Evolutionary conservation across 2,797 vertebrate species (phyloP).

Genomic region (Craterocephalus amniculus): DNA sequence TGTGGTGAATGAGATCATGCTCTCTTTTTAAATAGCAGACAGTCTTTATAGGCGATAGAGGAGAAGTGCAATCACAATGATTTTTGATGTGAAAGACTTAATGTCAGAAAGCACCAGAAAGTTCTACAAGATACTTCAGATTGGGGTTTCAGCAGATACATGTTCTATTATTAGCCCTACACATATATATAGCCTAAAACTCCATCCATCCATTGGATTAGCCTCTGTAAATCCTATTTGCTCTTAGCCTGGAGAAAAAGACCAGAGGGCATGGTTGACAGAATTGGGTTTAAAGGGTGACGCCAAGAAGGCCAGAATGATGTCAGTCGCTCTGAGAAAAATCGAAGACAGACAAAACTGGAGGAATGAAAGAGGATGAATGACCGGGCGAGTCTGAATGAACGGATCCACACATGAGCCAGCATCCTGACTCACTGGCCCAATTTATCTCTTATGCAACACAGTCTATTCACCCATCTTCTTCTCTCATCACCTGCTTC

Average conservation of each 20-base stretch:
- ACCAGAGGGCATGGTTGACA: constrained; percentile 10
- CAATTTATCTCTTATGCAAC: constrained; percentile 69
- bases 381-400: constrained; percentile 35
- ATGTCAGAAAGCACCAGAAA: constrained; percentile 3
- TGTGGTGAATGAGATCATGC: constrained; percentile 20
- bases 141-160: not conserved
- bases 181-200: no score
- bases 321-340: constrained; percentile 23
- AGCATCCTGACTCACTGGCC: constrained; percentile 64
- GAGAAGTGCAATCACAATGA: not conserved
- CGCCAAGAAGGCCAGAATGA: constrained; percentile 34
- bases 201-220: constrained; percentile 21
- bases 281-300: constrained; percentile 25
- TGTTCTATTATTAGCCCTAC: not conserved
- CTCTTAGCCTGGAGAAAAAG: constrained; percentile 20
- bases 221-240: constrained; percentile 45
- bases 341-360: constrained; percentile 27
- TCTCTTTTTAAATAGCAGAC: constrained; percentile 18
- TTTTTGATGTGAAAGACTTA: not conserved
- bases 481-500: constrained; percentile 56
- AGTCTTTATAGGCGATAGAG: constrained; percentile 6
- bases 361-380: constrained; percentile 37
- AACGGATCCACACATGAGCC: constrained; percentile 56
- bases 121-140: not conserved
- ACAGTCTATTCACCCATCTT: constrained; percentile 55